A percentile compares a stretch with the other conserved stretches of the same genome.
Evolutionary conservation across 2,888 invertebrate species (phyloP).

Genomic region (Drosophila niveifrons): DNA sequence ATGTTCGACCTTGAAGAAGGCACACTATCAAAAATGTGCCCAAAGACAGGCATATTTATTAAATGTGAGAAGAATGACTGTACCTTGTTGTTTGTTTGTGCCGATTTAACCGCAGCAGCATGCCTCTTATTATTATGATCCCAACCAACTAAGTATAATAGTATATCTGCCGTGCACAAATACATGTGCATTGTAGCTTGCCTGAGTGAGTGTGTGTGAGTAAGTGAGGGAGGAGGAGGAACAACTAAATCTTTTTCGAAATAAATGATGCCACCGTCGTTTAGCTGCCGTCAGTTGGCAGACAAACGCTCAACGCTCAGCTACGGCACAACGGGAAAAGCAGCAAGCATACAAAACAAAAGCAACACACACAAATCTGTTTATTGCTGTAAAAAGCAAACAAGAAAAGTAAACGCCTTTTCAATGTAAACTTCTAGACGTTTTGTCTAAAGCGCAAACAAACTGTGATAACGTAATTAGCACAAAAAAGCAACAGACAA

Average conservation of each 20-base stretch:
- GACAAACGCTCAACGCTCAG: constrained; percentile 70
- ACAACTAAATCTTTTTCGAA: constrained; percentile 58
- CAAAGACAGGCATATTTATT: constrained; percentile 27
- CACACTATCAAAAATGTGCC: constrained; percentile 29
- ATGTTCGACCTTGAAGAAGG: constrained; percentile 33
- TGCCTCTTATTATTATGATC: constrained; percentile 18
- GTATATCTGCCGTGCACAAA: constrained; percentile 33
- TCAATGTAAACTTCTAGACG: constrained; percentile 68
- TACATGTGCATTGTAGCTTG: constrained; percentile 21
- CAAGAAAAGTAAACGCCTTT: constrained; percentile 38
- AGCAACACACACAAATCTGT: constrained; percentile 31
- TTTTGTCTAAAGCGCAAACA: constrained; percentile 55
- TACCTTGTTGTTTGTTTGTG: constrained; percentile 38
- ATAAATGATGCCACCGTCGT: constrained; percentile 69
- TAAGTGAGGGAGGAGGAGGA: constrained; percentile 33
- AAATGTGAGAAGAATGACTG: constrained; percentile 29
- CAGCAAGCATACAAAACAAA: constrained; percentile 6
- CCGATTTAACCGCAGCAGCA: constrained; percentile 19
- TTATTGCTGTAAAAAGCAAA: constrained; percentile 44
- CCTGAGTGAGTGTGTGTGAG: constrained; percentile 11
- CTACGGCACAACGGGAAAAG: constrained; percentile 41
- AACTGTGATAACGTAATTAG: constrained; percentile 68
- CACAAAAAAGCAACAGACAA: constrained; percentile 31
- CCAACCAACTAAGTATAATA: constrained; percentile 18
- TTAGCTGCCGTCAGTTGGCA: constrained; percentile 66